Evolutionary conservation across 1,140 invertebrate genomes (phyloP), one percentile per base, ranked within the genome.

Genomic region (Listronotus oregonensis): DNA sequence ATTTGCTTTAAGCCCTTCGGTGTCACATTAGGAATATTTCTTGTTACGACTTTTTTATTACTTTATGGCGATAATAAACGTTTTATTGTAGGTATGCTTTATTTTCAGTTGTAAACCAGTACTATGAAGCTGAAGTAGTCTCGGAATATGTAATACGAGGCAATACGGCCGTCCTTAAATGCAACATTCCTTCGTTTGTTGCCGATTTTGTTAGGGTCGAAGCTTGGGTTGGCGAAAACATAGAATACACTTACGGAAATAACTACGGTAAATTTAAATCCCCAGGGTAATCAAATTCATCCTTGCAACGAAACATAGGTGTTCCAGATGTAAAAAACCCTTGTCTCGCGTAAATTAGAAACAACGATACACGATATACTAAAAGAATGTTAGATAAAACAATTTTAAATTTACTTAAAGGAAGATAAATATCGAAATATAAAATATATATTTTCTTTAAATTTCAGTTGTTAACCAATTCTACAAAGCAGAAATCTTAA

Each of bases 111-210:
- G 90, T 95, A 34, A 90, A 90, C 75, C 92, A 94, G 78, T 90
- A 90, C 78, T 96, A 95, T 80, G 91, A 95, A 78, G 89, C 94
- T 17, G 91, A 95, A 80, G 90, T 95, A 52, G 89, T 93, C n/a
- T 93, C 93, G 42, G 94, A 94, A 74, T 95, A 95, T 80, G 92
- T 95, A 27, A 96, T 96, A 74, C 86, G 90, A 59, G 94, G 94
- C 52, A 96, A 96, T 80, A 91, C 93, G 46, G 95, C 94, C 17
- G 90, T 97, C 50, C 80, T 97, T 42, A 95, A 95, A 80, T 97
- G 95, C 79, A 92, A 90, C 70, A 95, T 97, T 71, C 95, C 95
- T 14, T 91, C 89, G 59, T 97, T 95, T 80, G 92, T 96, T 42
- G 88, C 90, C 44, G 93, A 96, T 82, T 96, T 95, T 78, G 90